A percentile compares a stretch with the other conserved stretches of the same genome.
Conservation (phyloP, 1,140 invertebrate genomes). For the Euura lappo region DNA sequence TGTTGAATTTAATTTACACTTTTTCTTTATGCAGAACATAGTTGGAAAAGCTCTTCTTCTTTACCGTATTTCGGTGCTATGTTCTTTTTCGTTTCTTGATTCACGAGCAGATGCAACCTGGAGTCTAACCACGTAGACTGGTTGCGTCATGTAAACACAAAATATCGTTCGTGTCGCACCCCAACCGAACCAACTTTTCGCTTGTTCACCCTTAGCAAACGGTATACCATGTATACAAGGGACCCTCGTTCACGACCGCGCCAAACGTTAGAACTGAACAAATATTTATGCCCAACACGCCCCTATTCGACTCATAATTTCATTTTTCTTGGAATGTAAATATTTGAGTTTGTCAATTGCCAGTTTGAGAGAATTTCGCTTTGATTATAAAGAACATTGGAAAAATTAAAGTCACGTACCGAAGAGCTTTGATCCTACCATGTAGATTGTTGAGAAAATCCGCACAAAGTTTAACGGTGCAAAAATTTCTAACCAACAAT, state of each 20-base stretch:
- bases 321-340: not conserved
- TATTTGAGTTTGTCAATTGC: too few species aligned
- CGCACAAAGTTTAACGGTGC: too few species aligned
- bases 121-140: conserved; percentile 6
- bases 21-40: too few species aligned
- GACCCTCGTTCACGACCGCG: not conserved
- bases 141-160: conserved; percentile 4
- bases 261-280: not conserved
- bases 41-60: not conserved
- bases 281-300: conserved; percentile 1
- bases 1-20: too few species aligned
- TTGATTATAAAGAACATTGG: too few species aligned
- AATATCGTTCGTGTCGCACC: conserved; percentile 6
- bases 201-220: too few species aligned
- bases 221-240: not conserved
- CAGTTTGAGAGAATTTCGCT: too few species aligned
- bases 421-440: too few species aligned
- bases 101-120: not conserved
- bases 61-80: not conserved
- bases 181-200: not conserved
- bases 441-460: too few species aligned
- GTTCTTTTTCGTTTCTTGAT: not conserved
- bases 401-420: too few species aligned
- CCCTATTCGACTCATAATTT: not conserved
- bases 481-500: too few species aligned